These are phyloP conservation scores for Scaptomyza montana DNA, from an alignment of 1,140 invertebrate genomes.

Conservation along the genomic window DNA sequence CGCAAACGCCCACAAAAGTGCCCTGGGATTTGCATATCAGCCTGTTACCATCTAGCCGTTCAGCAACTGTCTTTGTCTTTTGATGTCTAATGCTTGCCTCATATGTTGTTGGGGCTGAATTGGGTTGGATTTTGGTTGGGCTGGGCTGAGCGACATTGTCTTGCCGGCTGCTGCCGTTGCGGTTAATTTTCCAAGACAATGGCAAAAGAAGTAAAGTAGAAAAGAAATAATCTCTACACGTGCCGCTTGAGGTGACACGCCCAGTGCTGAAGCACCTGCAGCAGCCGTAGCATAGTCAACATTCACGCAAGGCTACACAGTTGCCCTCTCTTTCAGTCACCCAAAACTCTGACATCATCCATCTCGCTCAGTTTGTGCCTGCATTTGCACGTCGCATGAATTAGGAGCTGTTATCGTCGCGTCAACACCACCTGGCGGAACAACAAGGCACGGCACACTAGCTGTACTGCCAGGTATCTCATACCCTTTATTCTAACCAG, in stretches of 20 bases:
- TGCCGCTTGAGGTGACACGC: slow-evolving; percentile 67
- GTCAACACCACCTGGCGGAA: slow-evolving; percentile 68
- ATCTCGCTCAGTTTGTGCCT: slow-evolving; percentile 45
- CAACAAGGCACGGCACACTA: slow-evolving; percentile 53
- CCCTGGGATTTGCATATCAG: slow-evolving; percentile 64
- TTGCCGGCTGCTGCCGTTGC: slow-evolving; percentile 52
- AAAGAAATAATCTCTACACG: slow-evolving; percentile 74
- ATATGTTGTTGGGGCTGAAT: slow-evolving; percentile 38
- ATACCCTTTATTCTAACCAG: slow-evolving; percentile 1
- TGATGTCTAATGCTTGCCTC: slow-evolving; percentile 40
- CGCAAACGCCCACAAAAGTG: slow-evolving; percentile 36
- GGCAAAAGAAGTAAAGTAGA: slow-evolving; percentile 61
- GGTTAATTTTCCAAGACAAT: slow-evolving; percentile 81
- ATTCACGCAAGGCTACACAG: slow-evolving; percentile 11
- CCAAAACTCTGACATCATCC: neutral
- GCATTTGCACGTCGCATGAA: slow-evolving; percentile 60
- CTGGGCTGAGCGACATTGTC: slow-evolving; percentile 28
- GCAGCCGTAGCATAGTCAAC: slow-evolving; percentile 15
- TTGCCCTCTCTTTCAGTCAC: neutral
- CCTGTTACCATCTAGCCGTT: slow-evolving; percentile 27
- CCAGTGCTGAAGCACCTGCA: slow-evolving; percentile 33
- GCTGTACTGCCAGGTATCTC: slow-evolving; percentile 32
- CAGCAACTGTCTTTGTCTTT: slow-evolving; percentile 45
- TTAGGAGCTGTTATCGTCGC: slow-evolving; percentile 66
- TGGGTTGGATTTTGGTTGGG: neutral